Evolutionary conservation across 2,113 vertebrate genomes (phyloP).

Genomic region (Sturnus vulgaris): DNA sequence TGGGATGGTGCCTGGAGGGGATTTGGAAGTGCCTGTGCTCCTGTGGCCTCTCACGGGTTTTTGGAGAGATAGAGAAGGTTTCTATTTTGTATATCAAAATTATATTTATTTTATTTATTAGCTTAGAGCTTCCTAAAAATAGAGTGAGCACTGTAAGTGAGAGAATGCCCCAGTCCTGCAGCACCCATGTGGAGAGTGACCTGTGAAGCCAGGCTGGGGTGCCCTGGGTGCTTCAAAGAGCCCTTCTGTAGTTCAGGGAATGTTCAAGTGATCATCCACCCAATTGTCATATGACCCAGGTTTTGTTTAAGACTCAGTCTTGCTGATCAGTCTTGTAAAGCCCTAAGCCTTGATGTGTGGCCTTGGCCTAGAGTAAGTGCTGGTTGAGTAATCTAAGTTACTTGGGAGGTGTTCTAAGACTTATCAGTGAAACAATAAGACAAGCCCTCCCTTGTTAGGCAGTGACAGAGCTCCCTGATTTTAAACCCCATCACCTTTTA

Average conservation of each 20-base stretch:
- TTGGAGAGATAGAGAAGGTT: neutral
- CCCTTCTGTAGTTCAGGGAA: neutral
- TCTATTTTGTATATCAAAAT: neutral
- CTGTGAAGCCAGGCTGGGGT: neutral
- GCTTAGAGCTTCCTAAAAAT: neutral
- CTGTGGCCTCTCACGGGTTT: accelerated
- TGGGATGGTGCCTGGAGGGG: neutral
- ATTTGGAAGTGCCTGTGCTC: neutral
- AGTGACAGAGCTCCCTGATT: constrained; percentile 64
- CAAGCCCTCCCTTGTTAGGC: constrained; percentile 74
- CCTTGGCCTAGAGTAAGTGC: constrained; percentile 73
- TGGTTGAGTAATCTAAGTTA: constrained; percentile 82
- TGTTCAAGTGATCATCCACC: constrained; percentile 21
- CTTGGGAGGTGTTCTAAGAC: constrained; percentile 66
- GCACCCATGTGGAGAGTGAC: neutral
- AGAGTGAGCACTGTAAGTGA: neutral
- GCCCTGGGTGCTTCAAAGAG: constrained; percentile 1
- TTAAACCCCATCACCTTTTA: constrained; percentile 72
- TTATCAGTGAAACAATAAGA: constrained; percentile 74
- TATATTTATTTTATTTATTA: neutral
- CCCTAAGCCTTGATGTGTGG: constrained; percentile 78
- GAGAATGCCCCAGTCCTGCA: neutral
- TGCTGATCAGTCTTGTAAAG: constrained; percentile 51
- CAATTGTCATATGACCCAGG: constrained; percentile 67
- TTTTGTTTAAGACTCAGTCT: constrained; percentile 60